Evolutionary conservation across 1,140 invertebrate genomes (phyloP).

Genomic region (Thrips palmi): DNA sequence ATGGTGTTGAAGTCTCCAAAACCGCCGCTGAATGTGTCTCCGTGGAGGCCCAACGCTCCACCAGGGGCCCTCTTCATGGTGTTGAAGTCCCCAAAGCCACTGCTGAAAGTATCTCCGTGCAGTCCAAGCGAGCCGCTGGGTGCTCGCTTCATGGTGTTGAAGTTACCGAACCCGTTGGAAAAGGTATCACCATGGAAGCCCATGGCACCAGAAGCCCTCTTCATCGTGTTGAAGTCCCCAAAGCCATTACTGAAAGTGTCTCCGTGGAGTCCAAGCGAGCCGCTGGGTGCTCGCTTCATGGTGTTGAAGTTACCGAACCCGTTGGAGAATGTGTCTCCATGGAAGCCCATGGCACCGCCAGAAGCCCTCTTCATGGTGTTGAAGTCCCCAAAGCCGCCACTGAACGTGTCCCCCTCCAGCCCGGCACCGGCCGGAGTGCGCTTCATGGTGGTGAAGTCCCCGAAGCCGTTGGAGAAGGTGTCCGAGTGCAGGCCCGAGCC

Average conservation of each 20-base stretch:
- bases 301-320: conserved; percentile 25
- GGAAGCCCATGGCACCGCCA: conserved; percentile 18
- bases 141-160: not conserved
- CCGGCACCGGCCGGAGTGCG: too few relatives aligned
- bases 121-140: not conserved
- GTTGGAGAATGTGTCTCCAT: conserved; percentile 21
- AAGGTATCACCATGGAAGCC: conserved; percentile 17
- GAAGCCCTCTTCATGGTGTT: conserved; percentile 22
- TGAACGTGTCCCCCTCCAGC: conserved; percentile 28
- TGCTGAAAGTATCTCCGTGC: not conserved
- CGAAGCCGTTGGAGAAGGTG: conserved; percentile 20
- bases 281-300: conserved; percentile 19
- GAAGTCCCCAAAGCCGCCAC: conserved; percentile 26
- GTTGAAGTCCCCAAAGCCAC: conserved; percentile 20
- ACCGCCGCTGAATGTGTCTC: conserved; percentile 21
- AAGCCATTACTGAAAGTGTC: conserved; percentile 18
- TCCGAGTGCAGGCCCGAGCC: conserved; percentile 21
- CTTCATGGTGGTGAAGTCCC: conserved; percentile 22
- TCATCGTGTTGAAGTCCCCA: conserved; percentile 19
- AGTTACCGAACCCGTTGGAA: conserved; percentile 2
- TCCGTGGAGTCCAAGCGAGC: conserved; percentile 19
- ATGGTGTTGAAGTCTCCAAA: conserved; percentile 21
- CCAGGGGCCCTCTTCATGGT: conserved; percentile 20
- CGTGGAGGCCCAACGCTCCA: conserved; percentile 20
- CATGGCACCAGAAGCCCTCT: too few relatives aligned